phyloP scores from a whole-genome alignment of 2,113 vertebrate species.

The Passer montanus region DNA sequence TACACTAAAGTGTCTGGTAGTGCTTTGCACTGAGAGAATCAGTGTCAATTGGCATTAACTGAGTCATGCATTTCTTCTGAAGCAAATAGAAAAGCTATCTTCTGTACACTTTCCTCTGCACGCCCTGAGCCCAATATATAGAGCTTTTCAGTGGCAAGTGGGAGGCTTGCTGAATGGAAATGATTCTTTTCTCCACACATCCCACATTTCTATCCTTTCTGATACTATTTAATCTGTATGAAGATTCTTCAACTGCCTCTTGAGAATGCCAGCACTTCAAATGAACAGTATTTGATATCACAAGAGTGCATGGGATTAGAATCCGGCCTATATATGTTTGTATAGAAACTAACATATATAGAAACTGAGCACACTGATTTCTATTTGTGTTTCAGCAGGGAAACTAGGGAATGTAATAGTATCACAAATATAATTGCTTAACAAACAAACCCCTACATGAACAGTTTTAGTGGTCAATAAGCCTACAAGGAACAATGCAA shows the following conservation, averaged over 20 bases:
- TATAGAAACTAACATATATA: background rate
- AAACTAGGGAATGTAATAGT: background rate
- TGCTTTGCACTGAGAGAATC: background rate
- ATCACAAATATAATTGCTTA: background rate
- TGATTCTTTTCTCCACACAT: slow-evolving; percentile 25
- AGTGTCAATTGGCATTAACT: background rate
- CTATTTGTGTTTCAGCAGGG: background rate
- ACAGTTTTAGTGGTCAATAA: background rate
- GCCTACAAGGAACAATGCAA: background rate
- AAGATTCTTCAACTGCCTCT: slow-evolving; percentile 32
- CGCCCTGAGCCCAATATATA: background rate
- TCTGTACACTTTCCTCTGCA: background rate
- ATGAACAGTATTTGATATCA: slow-evolving; percentile 14
- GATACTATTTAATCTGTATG: slow-evolving; percentile 9
- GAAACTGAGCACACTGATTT: background rate
- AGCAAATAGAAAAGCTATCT: slow-evolving; percentile 19
- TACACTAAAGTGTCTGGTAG: background rate
- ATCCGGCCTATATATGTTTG: background rate
- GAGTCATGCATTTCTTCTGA: background rate
- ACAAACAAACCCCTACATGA: background rate
- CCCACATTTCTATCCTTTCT: slow-evolving; percentile 34
- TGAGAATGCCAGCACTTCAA: slow-evolving; percentile 18
- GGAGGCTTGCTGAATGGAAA: slow-evolving; percentile 43
- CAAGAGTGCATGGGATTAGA: background rate
- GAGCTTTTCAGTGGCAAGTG: background rate